Evolutionary conservation across 2,113 vertebrate species (phyloP).

Genomic region (Ptychochromis oligacanthus): DNA sequence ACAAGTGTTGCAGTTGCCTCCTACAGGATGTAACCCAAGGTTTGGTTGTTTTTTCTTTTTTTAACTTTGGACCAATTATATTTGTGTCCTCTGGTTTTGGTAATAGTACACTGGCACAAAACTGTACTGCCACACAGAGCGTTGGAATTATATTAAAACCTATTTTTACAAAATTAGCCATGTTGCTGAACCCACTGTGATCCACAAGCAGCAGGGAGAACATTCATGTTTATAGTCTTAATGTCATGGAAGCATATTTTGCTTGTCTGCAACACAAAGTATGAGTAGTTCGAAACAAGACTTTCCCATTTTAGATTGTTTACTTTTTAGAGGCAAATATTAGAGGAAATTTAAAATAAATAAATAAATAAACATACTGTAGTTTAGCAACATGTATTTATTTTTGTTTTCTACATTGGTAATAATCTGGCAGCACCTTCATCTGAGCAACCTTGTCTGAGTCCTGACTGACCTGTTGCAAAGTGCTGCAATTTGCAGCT

Average conservation of each 20-base stretch:
- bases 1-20: slow-evolving; percentile 1
- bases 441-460: no score
- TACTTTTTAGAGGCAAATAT: background rate
- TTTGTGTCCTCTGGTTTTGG: slow-evolving; percentile 1
- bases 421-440: no score
- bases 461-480: background rate
- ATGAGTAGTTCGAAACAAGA: no score
- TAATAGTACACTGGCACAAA: background rate
- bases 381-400: background rate
- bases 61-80: slow-evolving; percentile 18
- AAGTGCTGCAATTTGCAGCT: background rate
- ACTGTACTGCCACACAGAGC: background rate
- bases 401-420: background rate
- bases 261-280: no score
- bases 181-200: background rate
- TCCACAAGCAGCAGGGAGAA: background rate
- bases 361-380: background rate
- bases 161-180: background rate
- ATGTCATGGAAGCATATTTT: no score
- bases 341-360: background rate
- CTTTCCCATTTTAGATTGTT: no score
- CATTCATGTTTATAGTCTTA: background rate
- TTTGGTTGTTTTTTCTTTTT: slow-evolving; percentile 20
- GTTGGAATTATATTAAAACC: background rate
- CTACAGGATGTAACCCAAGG: slow-evolving; percentile 18